Evolutionary conservation across 2,113 vertebrate genomes (phyloP).

Genomic region (Stegostoma tigrinum): DNA sequence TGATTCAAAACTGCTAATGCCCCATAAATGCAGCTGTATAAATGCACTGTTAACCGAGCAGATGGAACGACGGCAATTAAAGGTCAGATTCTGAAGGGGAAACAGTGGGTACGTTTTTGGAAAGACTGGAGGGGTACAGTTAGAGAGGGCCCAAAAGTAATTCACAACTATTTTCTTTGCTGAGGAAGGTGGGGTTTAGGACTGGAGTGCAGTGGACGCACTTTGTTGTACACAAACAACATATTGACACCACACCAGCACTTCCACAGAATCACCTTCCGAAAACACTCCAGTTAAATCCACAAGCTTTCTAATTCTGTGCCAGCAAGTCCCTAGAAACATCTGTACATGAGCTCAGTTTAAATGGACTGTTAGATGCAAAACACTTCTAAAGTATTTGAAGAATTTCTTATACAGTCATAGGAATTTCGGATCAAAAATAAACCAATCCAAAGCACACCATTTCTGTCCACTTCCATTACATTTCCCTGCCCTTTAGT

Average conservation of each 20-base stretch:
- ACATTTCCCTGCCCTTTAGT: not conserved
- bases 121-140: not conserved
- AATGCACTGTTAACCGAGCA: not conserved
- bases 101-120: not conserved
- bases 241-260: not conserved
- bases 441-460: not conserved
- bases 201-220: not conserved
- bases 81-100: not conserved
- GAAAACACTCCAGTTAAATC: not conserved
- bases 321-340: not conserved
- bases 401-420: not conserved
- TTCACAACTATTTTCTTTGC: not conserved
- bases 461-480: not conserved
- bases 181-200: not conserved
- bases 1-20: too few species aligned
- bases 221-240: not conserved
- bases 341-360: not conserved
- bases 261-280: not conserved
- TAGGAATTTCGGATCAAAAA: not conserved
- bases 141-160: not conserved
- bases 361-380: not conserved
- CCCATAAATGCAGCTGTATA: not conserved
- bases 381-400: not conserved
- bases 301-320: not conserved
- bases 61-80: not conserved